phyloP scores from a whole-genome alignment of 2,113 vertebrate species.

The Thinocorus orbignyianus region DNA sequence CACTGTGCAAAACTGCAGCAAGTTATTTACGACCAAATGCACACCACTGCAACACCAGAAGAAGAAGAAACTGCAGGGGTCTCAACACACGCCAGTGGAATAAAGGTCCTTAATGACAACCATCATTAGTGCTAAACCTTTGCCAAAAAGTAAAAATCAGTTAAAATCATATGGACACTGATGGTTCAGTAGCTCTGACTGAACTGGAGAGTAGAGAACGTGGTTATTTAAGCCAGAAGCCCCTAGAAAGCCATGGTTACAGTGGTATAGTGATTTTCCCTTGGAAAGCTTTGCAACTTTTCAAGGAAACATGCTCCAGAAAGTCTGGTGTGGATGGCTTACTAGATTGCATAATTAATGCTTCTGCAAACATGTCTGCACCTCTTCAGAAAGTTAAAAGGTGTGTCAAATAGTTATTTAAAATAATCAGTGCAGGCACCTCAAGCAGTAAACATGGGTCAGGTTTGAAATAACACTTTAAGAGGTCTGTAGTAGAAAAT shows the following conservation, averaged over 20 bases:
- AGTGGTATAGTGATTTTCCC: background rate
- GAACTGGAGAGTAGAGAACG: background rate
- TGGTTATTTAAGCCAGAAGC: background rate
- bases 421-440: background rate
- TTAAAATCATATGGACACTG: background rate
- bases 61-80: background rate
- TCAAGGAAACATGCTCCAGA: background rate
- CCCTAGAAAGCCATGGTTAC: background rate
- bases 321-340: background rate
- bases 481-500: background rate
- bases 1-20: background rate
- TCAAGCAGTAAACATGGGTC: background rate
- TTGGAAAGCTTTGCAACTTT: background rate
- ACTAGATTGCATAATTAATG: conserved; percentile 6
- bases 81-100: background rate
- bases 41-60: background rate
- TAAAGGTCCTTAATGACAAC: background rate
- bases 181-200: background rate
- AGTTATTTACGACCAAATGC: background rate
- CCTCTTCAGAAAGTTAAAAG: conserved; percentile 7
- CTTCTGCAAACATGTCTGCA: background rate
- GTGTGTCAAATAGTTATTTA: background rate
- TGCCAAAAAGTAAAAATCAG: background rate
- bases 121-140: background rate
- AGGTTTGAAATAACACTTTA: background rate